Base-by-base conservation (phyloP, 2,113 vertebrate genomes). In the Platichthys stellatus region DNA sequence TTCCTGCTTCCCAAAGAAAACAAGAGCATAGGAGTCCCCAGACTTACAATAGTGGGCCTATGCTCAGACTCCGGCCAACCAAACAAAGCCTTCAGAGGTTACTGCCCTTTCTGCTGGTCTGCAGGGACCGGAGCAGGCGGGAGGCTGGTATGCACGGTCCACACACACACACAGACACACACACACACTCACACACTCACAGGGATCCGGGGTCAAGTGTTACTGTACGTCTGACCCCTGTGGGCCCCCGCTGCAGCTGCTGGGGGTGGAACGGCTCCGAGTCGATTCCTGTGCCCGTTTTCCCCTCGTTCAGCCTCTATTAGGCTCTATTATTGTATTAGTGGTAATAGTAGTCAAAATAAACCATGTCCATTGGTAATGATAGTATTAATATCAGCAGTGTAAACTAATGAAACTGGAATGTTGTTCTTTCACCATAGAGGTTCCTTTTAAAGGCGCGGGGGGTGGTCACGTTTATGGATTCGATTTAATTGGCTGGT, bases 1-100 rank as follows among this genome's bases (percentile, higher is more conserved):
- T 95, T 95, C 94, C 94, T 95, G 93, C 93, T 94, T 94, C 94
- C 93, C 93, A 93, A 94, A 94, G 93, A 94, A 95, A 94, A 95
- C 93, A 95, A 89, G 93, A 88, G 90, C 88, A 86, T 56, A 77
- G 89, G 86, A 88, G 87, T 92, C 88, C 87, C 82, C 87, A 65
- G 67, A 85, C 90, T 85, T 84, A 95, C 94, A 95, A 95, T 95
- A 87, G 93, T 75, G 87, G 87, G 92, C 93, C 92, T 94, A 91
- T 94, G 89, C 88, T 91, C 77, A 72, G 82, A 83, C 62, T 83
- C 86, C 67, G 83, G 87, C 86, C 88, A 63, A 76, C 91, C 90
- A 94, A 93, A 94, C 93, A 94, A 93, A 94, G 90, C 88, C 90
- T 88, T 88, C 82, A 91, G 94, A 91, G 93, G 94, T 94, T 89